phyloP scores from a whole-genome alignment of 1,140 invertebrate species.

The Drosophila sulfurigaster region DNA sequence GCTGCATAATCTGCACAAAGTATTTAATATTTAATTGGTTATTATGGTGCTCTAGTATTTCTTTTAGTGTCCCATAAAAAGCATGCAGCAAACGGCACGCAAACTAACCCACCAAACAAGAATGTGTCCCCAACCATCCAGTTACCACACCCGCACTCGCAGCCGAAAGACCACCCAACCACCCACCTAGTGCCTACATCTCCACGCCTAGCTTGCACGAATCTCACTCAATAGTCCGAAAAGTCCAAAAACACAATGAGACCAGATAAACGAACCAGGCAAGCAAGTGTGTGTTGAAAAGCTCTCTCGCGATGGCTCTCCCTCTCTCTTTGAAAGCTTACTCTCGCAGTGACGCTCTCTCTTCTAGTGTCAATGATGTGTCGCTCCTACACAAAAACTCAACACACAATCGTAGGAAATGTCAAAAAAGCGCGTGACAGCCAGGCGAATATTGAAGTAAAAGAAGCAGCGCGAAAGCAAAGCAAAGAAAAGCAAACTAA shows the following conservation, averaged over 20 bases:
- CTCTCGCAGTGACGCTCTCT: conserved; percentile 15
- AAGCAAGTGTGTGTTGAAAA: conserved; percentile 46
- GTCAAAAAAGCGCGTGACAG: conserved; percentile 74
- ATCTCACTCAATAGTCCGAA: conserved; percentile 79
- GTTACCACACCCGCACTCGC: conserved; percentile 48
- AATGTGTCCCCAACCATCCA: conserved; percentile 27
- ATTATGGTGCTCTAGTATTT: conserved; percentile 56
- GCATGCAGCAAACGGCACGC: conserved; percentile 65
- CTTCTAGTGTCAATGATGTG: neutral
- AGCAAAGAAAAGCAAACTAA: conserved; percentile 42
- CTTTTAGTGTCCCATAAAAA: conserved; percentile 67
- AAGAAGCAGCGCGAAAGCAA: conserved; percentile 28
- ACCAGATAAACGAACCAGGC: conserved; percentile 66
- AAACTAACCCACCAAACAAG: conserved; percentile 30
- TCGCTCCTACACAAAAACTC: conserved; percentile 60
- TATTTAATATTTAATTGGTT: conserved; percentile 50
- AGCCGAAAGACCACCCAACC: conserved; percentile 3
- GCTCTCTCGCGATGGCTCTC: conserved; percentile 37
- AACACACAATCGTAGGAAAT: conserved; percentile 70
- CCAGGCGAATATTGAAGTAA: conserved; percentile 44
- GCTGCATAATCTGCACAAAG: conserved; percentile 30
- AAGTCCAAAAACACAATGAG: conserved; percentile 34
- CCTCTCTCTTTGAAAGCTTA: neutral
- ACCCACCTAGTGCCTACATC: neutral
- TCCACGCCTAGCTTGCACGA: conserved; percentile 21